phyloP scores from a whole-genome alignment of 2,113 vertebrate genomes.

The Podocnemis expansa region DNA sequence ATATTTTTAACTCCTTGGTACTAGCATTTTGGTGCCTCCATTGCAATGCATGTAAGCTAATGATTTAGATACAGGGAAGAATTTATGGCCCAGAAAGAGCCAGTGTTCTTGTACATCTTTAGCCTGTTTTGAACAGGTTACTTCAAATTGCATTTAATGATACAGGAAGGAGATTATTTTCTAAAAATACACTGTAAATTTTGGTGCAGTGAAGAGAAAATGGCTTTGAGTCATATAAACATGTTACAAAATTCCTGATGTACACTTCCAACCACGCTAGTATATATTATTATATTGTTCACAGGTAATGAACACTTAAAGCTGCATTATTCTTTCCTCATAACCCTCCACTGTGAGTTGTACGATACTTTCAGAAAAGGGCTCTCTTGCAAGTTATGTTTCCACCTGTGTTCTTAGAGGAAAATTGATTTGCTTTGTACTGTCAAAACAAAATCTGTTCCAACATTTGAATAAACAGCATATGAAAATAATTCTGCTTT shows the following conservation, averaged over 20 bases:
- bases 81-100: neutral
- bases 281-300: neutral
- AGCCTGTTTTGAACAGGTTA: neutral
- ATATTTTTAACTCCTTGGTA: neutral
- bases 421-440: neutral
- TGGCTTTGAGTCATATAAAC: neutral
- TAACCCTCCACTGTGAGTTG: neutral
- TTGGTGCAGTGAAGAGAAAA: neutral
- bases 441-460: neutral
- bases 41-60: neutral
- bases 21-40: neutral
- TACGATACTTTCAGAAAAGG: neutral
- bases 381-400: neutral
- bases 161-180: neutral
- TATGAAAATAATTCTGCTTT: neutral
- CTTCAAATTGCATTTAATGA: neutral
- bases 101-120: neutral
- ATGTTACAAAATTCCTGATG: neutral
- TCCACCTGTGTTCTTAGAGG: neutral
- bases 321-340: neutral
- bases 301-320: neutral
- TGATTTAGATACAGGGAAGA: neutral
- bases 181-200: neutral
- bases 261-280: neutral
- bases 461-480: neutral